These are phyloP conservation scores for Podarcis lilfordi DNA, from an alignment of 2,797 vertebrate species.

Conservation along the genomic window DNA sequence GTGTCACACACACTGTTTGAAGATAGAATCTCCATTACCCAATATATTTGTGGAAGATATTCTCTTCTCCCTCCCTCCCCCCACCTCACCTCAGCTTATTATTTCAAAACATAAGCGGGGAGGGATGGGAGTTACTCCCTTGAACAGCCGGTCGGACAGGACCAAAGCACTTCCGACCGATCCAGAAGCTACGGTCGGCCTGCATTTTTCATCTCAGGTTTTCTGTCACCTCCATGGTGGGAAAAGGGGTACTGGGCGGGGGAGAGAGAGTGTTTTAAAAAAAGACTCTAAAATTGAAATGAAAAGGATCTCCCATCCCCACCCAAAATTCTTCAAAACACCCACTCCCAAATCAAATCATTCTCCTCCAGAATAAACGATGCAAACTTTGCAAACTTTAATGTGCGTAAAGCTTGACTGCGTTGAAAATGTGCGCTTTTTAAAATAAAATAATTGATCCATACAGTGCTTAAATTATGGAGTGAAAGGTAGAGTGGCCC, in stretches of 20 bases:
- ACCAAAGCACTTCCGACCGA: slow-evolving; percentile 49
- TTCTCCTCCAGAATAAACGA: not conserved
- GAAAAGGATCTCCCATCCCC: not conserved
- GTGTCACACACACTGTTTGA: not conserved
- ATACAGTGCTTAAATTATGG: not conserved
- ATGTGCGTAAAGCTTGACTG: not conserved
- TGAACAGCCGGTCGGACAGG: slow-evolving; percentile 66
- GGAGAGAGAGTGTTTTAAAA: slow-evolving; percentile 1
- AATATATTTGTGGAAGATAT: slow-evolving; percentile 21
- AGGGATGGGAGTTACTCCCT: slow-evolving; percentile 31
- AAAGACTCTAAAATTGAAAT: not conserved
- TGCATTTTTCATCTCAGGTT: slow-evolving; percentile 56
- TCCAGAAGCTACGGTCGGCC: slow-evolving; percentile 57
- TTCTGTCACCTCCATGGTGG: slow-evolving; percentile 28
- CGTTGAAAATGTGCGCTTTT: too few species aligned
- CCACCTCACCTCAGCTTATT: not conserved
- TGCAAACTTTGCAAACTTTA: slow-evolving; percentile 5
- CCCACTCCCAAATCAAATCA: not conserved
- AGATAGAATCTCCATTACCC: slow-evolving; percentile 26
- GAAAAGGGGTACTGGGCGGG: slow-evolving; percentile 15
- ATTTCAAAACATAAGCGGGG: slow-evolving; percentile 31
- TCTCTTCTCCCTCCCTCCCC: not conserved
- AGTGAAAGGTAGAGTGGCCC: too few species aligned
- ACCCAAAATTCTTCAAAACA: not conserved
- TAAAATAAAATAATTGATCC: not conserved